Base-by-base conservation (phyloP, 1,140 invertebrate genomes). In the Radopholus similis region DNA sequence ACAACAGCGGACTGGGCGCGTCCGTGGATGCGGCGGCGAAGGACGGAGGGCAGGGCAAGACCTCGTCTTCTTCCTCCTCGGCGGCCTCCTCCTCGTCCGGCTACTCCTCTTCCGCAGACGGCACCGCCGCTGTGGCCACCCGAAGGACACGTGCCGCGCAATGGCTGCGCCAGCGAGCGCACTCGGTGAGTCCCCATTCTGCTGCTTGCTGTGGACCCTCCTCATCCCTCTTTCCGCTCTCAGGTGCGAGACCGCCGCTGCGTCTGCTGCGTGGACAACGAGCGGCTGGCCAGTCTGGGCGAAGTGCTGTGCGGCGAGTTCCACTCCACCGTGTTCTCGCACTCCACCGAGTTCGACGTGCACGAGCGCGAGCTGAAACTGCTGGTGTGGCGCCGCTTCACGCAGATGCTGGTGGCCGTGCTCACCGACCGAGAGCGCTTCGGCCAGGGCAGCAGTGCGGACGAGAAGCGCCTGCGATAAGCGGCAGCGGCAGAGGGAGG, bases 361-460 rank as follows among this genome's bases (percentile, higher is more conserved):
- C 79, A 78, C 40, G 79, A 82, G 44, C 55, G 77, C 23, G 79
- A 82, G 28, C 49, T 78, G 38, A 67, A 78, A 60, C 23, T 78
- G 23, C 54, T 78, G 18, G 72, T 78, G 37, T 78, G 76, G 76
- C 65, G 70, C 26, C 80, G 80, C 38, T 78, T 78, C 58, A 69
- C 79, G 11, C 76, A 80, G 37, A 68, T 77, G 55, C 32, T 75
- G 34, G 73, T 75, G 11, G 53, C 75, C 23, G 34, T 78, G 42
- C 56, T 76, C 8, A 55, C 65, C 21, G 73, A 75, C 40, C 44
- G 71, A 51, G 72, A 44, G 30, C 37, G 75, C 15, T 73, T 74
- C 32, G 51, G 40, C 13, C 30, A 49, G 15, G 21, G 47, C 18
- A 60, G 42, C 30, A 44, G 21, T 18, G 6, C 6, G 15, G 15